Conservation (phyloP, 2,797 vertebrate genomes). For the Microchirus variegatus region DNA sequence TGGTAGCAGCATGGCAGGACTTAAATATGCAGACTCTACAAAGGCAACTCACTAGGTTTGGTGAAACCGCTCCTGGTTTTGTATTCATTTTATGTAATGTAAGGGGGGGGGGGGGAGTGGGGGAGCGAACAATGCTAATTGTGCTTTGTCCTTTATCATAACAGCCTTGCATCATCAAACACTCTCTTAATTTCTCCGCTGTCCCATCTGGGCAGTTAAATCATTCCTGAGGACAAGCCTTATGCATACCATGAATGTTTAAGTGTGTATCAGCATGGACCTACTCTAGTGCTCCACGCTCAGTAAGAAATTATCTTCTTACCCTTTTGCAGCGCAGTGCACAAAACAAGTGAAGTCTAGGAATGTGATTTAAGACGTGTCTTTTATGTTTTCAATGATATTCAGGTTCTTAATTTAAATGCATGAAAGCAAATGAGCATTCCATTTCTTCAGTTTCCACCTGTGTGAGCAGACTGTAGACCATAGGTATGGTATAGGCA, state of each 20-base stretch:
- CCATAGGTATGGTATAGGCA: background rate
- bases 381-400: slow-evolving; percentile 15
- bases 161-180: slow-evolving; percentile 67
- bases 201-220: slow-evolving; percentile 50
- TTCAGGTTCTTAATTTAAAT: slow-evolving; percentile 12
- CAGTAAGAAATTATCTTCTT: slow-evolving; percentile 18
- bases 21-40: slow-evolving; percentile 36
- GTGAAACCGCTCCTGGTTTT: slow-evolving; percentile 46
- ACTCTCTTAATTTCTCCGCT: slow-evolving; percentile 59
- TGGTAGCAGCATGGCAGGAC: slow-evolving; percentile 21
- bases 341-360: slow-evolving; percentile 50
- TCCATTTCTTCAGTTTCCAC: slow-evolving; percentile 34
- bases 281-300: slow-evolving; percentile 45
- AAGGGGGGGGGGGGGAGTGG: background rate
- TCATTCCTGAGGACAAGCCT: slow-evolving; percentile 63
- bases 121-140: slow-evolving; percentile 50
- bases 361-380: slow-evolving; percentile 59
- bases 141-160: slow-evolving; percentile 59
- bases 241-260: slow-evolving; percentile 74
- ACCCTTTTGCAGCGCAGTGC: slow-evolving; percentile 45
- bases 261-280: slow-evolving; percentile 57
- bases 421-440: slow-evolving; percentile 31
- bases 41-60: slow-evolving; percentile 45
- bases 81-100: slow-evolving; percentile 47
- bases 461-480: background rate